A percentile compares a stretch with the other conserved stretches of the same genome.
These are phyloP conservation scores for Hippopotamus amphibius DNA, from an alignment of 2,113 vertebrate genomes.

Conservation along the genomic window DNA sequence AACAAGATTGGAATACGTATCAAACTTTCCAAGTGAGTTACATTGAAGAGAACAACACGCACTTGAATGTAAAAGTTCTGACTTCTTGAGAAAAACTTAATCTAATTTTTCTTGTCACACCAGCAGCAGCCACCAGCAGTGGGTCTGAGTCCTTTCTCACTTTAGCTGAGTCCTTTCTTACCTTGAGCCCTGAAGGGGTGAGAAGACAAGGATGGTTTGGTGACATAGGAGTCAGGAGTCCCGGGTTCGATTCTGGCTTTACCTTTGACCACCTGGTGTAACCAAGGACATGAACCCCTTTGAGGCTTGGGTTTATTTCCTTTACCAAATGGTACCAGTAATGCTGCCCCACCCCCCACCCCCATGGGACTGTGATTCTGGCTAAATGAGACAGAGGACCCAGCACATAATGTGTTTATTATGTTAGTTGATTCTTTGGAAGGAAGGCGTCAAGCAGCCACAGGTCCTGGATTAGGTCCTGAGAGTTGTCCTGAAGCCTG, in stretches of 20 bases:
- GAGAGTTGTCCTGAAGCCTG: not conserved
- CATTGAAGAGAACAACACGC: accelerated
- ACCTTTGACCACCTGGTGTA: not conserved
- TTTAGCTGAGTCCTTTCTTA: not conserved
- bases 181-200: not conserved
- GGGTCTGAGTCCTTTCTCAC: not conserved
- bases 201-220: not conserved
- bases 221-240: not conserved
- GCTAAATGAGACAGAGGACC: not conserved
- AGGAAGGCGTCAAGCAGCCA: not conserved
- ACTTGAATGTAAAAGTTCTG: not conserved
- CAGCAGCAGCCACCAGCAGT: not conserved
- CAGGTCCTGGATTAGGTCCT: not conserved
- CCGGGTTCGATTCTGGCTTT: not conserved
- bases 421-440: not conserved
- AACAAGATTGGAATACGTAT: accelerated
- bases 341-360: not conserved
- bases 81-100: not conserved
- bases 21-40: not conserved
- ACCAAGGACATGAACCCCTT: not conserved
- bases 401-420: not conserved
- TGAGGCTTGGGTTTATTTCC: not conserved
- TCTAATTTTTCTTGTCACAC: not conserved
- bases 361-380: not conserved
- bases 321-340: not conserved